Evolutionary conservation across 2,113 vertebrate species (phyloP), one percentile per base, ranked within the genome.

Genomic region (Morphnarchus princeps): DNA sequence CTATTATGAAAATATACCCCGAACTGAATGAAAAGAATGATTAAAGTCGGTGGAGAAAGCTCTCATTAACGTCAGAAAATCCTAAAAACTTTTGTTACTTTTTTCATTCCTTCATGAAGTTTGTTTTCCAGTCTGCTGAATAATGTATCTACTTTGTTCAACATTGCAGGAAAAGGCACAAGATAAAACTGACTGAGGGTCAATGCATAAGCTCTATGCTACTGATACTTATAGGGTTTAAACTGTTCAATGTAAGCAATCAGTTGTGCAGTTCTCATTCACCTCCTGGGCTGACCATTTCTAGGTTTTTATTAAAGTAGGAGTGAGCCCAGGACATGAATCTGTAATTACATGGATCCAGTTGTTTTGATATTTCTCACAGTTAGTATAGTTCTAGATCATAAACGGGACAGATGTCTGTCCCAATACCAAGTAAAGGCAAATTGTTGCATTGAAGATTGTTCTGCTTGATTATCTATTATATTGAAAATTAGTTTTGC

Each of bases 21-120:
- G 19, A 85, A 55, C 13, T 73, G 29, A 94, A 63, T 47, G 9
- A 77, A 90, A 94, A 72, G 11, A 65, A 59, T 34, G 49, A 77
- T 73, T 89, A 42, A 91, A 54, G 19, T 67, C 72, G 52, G 24
- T 26, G 16, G 29, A 81, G 55, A 78, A 93, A 78, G 52, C 38
- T 89, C 42, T 90, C 69, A 93, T 83, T 87, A 86, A 72, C 19
- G 71, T 90, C 63, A 95, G 65, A 93, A 89, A 91, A 93, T 59
- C 47, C 29, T 58, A 24, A 58, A 50, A 89, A 57, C 34, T 76
- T 74, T 78, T 78, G 45, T 29, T 42, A 61, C 7, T 55, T 77
- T 67, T 82, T 74, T 74, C 6, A 50, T 59, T 70, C 13, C n/a
- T 73, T 62, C 16, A 17, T 61, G 36, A 73, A 66, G 9, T 86